Base-by-base conservation (phyloP, 1,140 invertebrate genomes). In the Magallana angulata region DNA sequence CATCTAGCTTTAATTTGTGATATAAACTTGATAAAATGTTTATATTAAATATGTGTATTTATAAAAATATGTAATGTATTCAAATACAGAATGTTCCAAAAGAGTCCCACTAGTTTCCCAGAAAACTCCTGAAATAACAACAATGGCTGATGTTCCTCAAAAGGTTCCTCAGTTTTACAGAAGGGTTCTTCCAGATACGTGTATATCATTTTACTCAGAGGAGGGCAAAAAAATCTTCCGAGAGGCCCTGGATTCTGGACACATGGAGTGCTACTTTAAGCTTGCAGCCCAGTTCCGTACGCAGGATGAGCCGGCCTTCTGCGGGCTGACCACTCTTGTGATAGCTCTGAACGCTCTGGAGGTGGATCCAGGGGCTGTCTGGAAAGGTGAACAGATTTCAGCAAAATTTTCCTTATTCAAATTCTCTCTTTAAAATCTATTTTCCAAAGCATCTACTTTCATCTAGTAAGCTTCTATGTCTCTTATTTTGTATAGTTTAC, bases 251-350 rank as follows among this genome's bases (percentile, higher is more conserved):
- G 57, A 84, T 9, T 82, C 90, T 57, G 94, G 93, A 57, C 87
- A 92, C 82, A 91, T 93, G 90, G 91, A 92, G 48, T 93, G 94
- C 62, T 94, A 93, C 88, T 94, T 95, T 87, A 91, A 92, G 85
- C 85, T 95, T 11, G 93, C 93, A 5, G 85, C 94, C 14, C 94
- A 95, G 88, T 95, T 94, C 85, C 90, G 94, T 5, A 95, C 94
- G 2, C 94, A 95, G 76, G 94, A 94, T 88, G 94, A 95, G 62
- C 94, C 94, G 16, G 93, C 94, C 0, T 95, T 92, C 83, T 95
- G 94, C 90, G 94, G 94, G 18, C 89, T 95, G n/a, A 92, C 93
- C 14, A 94, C 94, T n/a, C 91, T 95, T 4, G 93, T 94, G 30
- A 93, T 93, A 92, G 92, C 93, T 8, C 88, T 95, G 11, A 95